phyloP scores from a whole-genome alignment of 37 sponge, comb jelly and placozoan genomes.

The Crambe crambe region DNA sequence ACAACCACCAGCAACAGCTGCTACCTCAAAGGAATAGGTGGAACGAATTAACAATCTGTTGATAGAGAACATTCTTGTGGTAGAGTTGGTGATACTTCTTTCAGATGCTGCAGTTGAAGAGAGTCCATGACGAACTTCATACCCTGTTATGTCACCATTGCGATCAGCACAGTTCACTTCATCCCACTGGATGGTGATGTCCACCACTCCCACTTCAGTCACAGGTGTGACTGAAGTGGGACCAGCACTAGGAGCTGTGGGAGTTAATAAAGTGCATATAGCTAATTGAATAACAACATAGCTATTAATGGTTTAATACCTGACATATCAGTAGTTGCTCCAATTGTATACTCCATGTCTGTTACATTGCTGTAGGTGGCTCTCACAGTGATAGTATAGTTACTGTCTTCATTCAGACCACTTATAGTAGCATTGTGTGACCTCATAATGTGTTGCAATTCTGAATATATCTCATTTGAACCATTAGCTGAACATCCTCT shows the following conservation, averaged over 20 bases:
- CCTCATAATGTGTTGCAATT: neutral
- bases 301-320: neutral
- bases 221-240: slow-evolving; percentile 10
- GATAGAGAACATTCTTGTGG: slow-evolving; percentile 4
- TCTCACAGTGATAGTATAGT: slow-evolving; percentile 16
- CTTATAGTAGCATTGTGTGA: neutral
- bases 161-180: slow-evolving; percentile 29
- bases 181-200: slow-evolving; percentile 24
- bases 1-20: slow-evolving; percentile 6
- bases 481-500: neutral
- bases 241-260: slow-evolving; percentile 27
- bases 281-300: neutral
- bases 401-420: slow-evolving; percentile 3
- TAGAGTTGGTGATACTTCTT: neutral
- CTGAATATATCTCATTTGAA: neutral
- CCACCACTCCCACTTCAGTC: neutral
- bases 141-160: slow-evolving; percentile 37
- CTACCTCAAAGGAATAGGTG: slow-evolving; percentile 18
- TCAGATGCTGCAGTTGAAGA: neutral
- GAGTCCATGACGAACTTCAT: slow-evolving; percentile 12
- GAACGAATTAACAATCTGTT: neutral
- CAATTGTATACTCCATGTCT: neutral
- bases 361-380: neutral
- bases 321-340: neutral
- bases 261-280: neutral